Base-by-base conservation (phyloP, 2,888 invertebrate species). In the Ophioninae sp. region DNA sequence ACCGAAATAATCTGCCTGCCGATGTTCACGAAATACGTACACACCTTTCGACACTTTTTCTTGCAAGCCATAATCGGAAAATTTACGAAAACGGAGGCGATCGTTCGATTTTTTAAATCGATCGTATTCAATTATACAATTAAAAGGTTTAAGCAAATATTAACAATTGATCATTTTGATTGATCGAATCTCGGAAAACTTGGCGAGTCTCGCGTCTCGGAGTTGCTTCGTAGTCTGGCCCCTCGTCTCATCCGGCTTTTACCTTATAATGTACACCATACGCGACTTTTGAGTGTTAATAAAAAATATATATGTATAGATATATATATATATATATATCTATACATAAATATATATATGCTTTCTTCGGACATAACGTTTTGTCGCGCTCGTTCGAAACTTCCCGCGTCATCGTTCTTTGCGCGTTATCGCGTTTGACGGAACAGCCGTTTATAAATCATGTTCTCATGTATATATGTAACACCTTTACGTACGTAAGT, bases 1-100 rank as follows among this genome's bases (percentile, higher is more conserved):
- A 85, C 85, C 85, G 81, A 79, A 13, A 82, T 70, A 68, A 84
- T 78, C 37, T 79, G 82, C 21, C 82, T 82, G 82, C 82, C 72
- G 75, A 65, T 74, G 44, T 84, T 80, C 41, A 76, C 78, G 10
- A 84, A 68, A 69, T 79, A 76, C 0, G 61, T 39, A 41, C 61
- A 59, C 23, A 84, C 75, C 41, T 41, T 74, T 62, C 56, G 74
- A 7, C 65, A 78, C 65, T 75, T 84, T 59, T 84, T 84, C 70
- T 81, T 78, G 20, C 78, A 81, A 20, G 78, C 61, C 83, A 84
- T 84, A 23, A 41, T 41, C 37, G 7, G 41, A 50, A 23, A 13
- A 21, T 10, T 37, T 6, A 7, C 17, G 17, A 56, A 69, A n/a
- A 20, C 41, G 20, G 20, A 41, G 57, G 23, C n/a, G 13, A 17